phyloP scores from a whole-genome alignment of 1,140 invertebrate species.

The Idris sp. region DNA sequence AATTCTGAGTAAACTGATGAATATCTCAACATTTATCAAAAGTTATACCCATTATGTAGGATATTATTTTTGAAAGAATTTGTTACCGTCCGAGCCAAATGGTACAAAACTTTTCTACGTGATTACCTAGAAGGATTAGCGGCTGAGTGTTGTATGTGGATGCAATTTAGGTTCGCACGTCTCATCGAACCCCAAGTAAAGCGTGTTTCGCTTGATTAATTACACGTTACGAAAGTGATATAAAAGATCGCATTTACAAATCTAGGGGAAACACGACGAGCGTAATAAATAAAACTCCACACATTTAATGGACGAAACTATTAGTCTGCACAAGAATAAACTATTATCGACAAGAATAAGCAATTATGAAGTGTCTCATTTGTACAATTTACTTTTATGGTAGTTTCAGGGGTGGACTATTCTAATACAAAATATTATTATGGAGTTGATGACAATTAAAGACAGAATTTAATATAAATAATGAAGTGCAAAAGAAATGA shows the following conservation, averaged over 20 bases:
- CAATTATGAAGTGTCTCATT: slow-evolving; percentile 58
- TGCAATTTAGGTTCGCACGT: slow-evolving; percentile 38
- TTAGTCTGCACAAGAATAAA: slow-evolving; percentile 37
- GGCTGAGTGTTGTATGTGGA: slow-evolving; percentile 15
- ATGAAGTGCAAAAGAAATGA: too few species aligned
- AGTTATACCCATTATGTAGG: slow-evolving; percentile 24
- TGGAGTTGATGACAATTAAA: too few species aligned
- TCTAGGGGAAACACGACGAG: slow-evolving; percentile 4
- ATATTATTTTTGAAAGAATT: slow-evolving; percentile 18
- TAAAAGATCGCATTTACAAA: slow-evolving; percentile 49
- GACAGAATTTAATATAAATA: too few species aligned
- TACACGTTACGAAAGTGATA: slow-evolving; percentile 52
- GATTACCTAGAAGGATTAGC: slow-evolving; percentile 54
- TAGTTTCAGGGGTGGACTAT: slow-evolving; percentile 20
- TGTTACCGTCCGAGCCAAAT: slow-evolving; percentile 44
- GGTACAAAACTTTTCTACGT: slow-evolving; percentile 47
- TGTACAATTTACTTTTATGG: slow-evolving; percentile 48
- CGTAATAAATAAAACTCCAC: slow-evolving; percentile 51
- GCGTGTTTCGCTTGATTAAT: slow-evolving; percentile 54
- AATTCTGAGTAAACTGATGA: too few species aligned
- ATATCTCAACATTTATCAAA: slow-evolving; percentile 18
- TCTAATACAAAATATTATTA: too few species aligned
- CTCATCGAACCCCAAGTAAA: slow-evolving; percentile 43
- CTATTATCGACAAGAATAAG: slow-evolving; percentile 47
- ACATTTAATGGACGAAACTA: slow-evolving; percentile 49